Base-by-base conservation (phyloP, 2,888 invertebrate genomes). In the Acleris laterana region DNA sequence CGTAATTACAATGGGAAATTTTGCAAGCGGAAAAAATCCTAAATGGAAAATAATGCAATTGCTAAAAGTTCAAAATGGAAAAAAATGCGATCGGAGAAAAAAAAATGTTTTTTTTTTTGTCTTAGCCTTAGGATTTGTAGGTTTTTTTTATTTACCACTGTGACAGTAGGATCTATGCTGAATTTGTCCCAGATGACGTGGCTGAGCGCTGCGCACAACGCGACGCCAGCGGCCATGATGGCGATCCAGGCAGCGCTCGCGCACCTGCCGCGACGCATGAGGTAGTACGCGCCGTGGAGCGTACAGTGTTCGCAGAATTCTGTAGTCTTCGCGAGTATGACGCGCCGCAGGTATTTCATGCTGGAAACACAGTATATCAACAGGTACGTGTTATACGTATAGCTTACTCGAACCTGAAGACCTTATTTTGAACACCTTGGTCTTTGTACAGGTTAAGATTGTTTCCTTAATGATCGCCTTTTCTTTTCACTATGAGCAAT, bases 121-220 rank as follows among this genome's bases (percentile, higher is more conserved):
- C 25, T 25, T 5, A 6, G 25, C 4, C 4, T 13, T 42, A 42
- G 13, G 11, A 3, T 13, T 16, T 19, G 44, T n/a, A 62, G 1
- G 17, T 64, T 42, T 51, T 42, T 42, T 44, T 9, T 51, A 79
- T 85, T 81, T 71, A 90, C 92, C 75, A 92, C 86, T 53, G 87
- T 91, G 20, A 90, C 83, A 0, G 92, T 90, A 9, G 92, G 92
- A 60, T 90, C 87, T 6, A 77, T 70, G 0, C 77, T 74, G 32
- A 84, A 91, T 69, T 89, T 90, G 16, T 80, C 70, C 89, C 88
- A 89, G 16, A 91, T 90, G 86, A 89, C 88, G 7, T 84, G 82
- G 7, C 90, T 76, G 2, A 91, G 79, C 55, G 83, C 85, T 2
- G 74, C 79, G 68, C 89, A 90, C 1, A 92, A 71, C 0, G 68